Conservation (phyloP, 2,888 invertebrate species). For the Pachymerium ferrugineum region DNA sequence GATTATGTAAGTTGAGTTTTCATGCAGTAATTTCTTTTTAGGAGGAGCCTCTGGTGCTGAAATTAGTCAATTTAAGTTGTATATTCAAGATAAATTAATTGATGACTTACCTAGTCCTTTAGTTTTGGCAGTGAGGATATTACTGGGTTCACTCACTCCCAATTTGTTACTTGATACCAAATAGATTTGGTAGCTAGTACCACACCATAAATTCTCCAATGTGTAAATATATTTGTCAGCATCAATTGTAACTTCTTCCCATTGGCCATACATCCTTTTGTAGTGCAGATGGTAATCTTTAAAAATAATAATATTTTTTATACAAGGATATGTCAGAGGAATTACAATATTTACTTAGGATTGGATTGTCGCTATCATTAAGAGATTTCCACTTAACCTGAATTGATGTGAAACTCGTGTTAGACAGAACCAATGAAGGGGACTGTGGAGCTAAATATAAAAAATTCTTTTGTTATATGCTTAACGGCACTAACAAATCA, state of each 20-base stretch:
- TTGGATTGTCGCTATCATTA: background rate
- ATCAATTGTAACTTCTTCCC: slow-evolving; percentile 21
- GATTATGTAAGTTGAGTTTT: slow-evolving; percentile 47
- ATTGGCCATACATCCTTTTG: slow-evolving; percentile 31
- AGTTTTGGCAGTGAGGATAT: slow-evolving; percentile 25
- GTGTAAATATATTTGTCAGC: slow-evolving; percentile 4
- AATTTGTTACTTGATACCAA: slow-evolving; percentile 27
- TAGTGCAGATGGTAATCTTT: slow-evolving; percentile 30
- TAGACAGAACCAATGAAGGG: background rate
- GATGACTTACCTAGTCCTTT: slow-evolving; percentile 29
- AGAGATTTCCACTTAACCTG: slow-evolving; percentile 25
- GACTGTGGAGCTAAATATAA: slow-evolving; percentile 29
- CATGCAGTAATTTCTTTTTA: slow-evolving; percentile 37
- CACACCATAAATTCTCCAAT: slow-evolving; percentile 27
- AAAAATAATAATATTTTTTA: background rate
- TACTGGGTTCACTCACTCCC: slow-evolving; percentile 23
- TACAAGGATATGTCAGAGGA: background rate
- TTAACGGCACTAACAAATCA: too few species aligned
- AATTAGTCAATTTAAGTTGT: background rate
- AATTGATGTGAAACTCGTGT: slow-evolving; percentile 22
- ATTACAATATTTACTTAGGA: background rate
- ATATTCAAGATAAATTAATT: background rate
- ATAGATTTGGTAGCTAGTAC: slow-evolving; percentile 30
- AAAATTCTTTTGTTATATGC: background rate
- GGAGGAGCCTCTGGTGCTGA: slow-evolving; percentile 34